Conservation (phyloP, 2,888 invertebrate genomes). For the Hydrotaea diabolus region DNA sequence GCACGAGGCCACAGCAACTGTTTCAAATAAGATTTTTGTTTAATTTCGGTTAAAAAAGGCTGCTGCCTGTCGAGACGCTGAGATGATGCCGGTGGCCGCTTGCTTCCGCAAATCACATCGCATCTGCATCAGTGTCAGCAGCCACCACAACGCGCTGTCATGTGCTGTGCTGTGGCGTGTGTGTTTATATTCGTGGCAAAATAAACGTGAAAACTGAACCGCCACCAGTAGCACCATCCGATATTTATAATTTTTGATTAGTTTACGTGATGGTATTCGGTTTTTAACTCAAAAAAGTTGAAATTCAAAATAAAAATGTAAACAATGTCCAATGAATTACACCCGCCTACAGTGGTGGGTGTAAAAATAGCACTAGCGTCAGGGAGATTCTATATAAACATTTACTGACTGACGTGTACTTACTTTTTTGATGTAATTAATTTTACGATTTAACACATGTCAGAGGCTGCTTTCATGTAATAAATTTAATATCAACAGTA, state of each 20-base stretch:
- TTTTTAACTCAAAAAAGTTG: neutral
- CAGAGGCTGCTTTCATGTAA: no score
- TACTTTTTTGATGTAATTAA: no score
- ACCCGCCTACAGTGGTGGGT: neutral
- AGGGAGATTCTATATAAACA: no score
- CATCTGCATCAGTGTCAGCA: no score
- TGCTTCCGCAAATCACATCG: no score
- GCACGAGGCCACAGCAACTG: conserved; percentile 7
- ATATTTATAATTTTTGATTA: neutral
- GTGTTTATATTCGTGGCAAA: neutral
- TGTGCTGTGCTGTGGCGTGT: neutral
- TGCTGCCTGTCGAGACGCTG: neutral
- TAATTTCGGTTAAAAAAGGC: neutral
- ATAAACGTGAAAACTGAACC: conserved; percentile 9
- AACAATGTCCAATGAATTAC: conserved; percentile 9
- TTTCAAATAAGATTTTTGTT: neutral
- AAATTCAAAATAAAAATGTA: neutral
- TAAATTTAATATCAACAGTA: no score
- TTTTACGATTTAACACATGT: no score
- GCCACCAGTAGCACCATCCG: neutral
- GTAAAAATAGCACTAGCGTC: neutral
- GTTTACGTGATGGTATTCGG: conserved; percentile 23
- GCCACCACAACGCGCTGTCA: no score
- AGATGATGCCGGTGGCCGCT: no score
- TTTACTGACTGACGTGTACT: no score